Evolutionary conservation across 1,140 invertebrate species (phyloP), one percentile per base, ranked within the genome.

Genomic region (Coenobita brevimanus): DNA sequence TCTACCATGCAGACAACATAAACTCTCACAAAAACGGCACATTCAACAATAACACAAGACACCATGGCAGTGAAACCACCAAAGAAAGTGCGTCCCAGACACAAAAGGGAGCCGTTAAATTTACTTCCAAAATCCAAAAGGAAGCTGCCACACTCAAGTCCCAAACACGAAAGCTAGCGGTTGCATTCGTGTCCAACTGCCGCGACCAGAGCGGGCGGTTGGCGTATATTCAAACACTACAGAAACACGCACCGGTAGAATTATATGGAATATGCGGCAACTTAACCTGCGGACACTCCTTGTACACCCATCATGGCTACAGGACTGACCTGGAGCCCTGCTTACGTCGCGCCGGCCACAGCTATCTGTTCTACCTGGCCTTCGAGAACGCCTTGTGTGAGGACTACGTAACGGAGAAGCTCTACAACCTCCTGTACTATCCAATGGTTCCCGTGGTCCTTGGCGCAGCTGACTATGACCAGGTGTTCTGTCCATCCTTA

Each of bases 401-500:
- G 30, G 92, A 92, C 69, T 92, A 92, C 89, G 90, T 92, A 4
- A 92, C 92, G 6, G 92, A 92, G 57, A 92, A 92, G 69, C 88
- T 93, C 36, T 92, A 89, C 85, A 79, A 91, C 76, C 36, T 91
- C 6, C 43, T 93, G 38, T 84, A 91, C 33, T 83, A 88, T 46
- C 89, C 91, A 36, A 93, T 95, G 0, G 94, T 97, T 17, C 96
- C 96, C 0, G 93, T 97, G 46, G 94, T 96, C 30, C 94, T 96
- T 93, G 96, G 96, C 0, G 93, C 94, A 0, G 90, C 91, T 8
- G 94, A 94, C 91, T 95, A 94, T 92, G 91, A 92, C 30, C 92
- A 90, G 89, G 89, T 94, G 15, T 93, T 96, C n/a, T n/a, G n/a
- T n/a, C n/a, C n/a, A n/a, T n/a, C n/a, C n/a, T n/a, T n/a, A n/a